These are phyloP conservation scores for Caranx melampygus DNA, from an alignment of 2,113 vertebrate genomes.

Conservation along the genomic window DNA sequence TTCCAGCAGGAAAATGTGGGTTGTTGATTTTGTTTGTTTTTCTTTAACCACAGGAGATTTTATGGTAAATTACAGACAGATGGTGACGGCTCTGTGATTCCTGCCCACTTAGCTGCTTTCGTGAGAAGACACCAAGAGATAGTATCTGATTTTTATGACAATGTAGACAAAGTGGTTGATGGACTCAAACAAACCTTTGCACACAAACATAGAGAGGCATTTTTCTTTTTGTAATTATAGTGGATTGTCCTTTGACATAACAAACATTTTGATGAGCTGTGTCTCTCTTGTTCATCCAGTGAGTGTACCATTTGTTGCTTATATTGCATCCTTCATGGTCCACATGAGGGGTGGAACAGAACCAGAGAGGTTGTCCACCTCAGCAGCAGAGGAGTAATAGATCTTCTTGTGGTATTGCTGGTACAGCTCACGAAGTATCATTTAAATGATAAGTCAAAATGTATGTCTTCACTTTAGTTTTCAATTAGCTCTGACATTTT, in stretches of 20 bases:
- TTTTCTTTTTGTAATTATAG: background rate
- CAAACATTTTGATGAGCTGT: background rate
- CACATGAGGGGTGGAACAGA: no score
- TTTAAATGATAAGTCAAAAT: no score
- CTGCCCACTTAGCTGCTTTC: background rate
- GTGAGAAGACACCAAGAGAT: background rate
- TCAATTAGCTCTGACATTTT: no score
- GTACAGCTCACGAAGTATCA: no score
- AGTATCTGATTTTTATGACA: background rate
- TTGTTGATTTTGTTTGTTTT: background rate
- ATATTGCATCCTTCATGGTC: no score
- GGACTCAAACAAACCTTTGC: background rate
- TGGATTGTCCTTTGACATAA: background rate
- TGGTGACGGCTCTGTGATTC: background rate
- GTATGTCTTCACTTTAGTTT: no score
- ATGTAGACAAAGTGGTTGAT: background rate
- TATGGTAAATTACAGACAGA: background rate
- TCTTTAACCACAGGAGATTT: background rate
- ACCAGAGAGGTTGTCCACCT: no score
- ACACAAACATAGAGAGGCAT: background rate
- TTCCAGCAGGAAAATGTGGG: slow-evolving; percentile 48
- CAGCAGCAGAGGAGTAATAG: no score
- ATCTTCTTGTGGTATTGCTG: no score
- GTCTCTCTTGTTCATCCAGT: background rate
- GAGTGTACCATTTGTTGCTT: background rate